Base-by-base conservation (phyloP, 2,797 vertebrate genomes). In the Mormyrus proboscirostris region DNA sequence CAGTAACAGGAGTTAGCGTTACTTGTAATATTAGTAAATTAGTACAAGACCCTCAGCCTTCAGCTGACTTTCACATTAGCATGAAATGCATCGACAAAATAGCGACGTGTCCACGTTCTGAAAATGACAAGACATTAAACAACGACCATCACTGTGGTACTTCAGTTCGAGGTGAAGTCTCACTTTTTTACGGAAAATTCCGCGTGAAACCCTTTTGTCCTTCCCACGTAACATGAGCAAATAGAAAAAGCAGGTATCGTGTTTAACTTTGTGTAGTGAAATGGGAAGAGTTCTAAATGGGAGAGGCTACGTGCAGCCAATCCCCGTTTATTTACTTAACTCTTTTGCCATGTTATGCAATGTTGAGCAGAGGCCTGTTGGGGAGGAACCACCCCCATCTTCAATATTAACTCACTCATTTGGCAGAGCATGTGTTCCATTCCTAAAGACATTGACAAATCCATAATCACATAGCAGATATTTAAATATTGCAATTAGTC, bases 161-260 rank as follows among this genome's bases (percentile, higher is more conserved):
- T 79, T 41, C 73, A 79, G 73, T 47, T 47, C 41, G 47, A 47
- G 73, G 73, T 19, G 41, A 79, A n/a, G 16, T 47, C 73, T 79
- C 73, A n/a, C 0, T 8, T 47, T n/a, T n/a, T 3, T 9, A 41
- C 19, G 4, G 5, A 87, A 55, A 87, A 38, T 59, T 50, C 25
- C 8, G 25, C 12, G 49, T 19, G 51, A 86, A 16, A 57, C 12
- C 25, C 47, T 50, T 69, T 38, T 50, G 82, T 62, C 38, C 33
- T 29, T 50, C 38, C 38, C 38, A 79, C n/a, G 14, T 41, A 19
- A 49, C 59, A 19, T 51, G 47, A 33, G 82, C 41, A 65, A 33
- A 73, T 55, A 91, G 90, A n/a, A 86, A 90, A 90, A 53, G 73
- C 84, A 88, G 86, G 65, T 85, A 85, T 90, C 90, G 90, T 88